These are phyloP conservation scores for Rhyacichthys aspro DNA, from an alignment of 2,797 vertebrate species.

Conservation along the genomic window DNA sequence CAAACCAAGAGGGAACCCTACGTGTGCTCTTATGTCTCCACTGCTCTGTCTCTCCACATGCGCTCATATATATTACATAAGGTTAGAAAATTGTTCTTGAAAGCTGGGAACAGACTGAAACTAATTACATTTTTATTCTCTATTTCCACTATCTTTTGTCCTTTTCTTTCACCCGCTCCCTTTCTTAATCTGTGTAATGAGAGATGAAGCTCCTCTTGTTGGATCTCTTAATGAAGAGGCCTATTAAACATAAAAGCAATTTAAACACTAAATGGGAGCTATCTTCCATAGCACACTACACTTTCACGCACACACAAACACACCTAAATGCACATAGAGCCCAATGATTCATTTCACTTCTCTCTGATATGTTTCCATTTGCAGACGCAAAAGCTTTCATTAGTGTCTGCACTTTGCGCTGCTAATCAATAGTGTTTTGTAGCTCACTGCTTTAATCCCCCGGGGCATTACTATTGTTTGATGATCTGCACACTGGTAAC, in stretches of 20 bases:
- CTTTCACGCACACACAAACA: constrained; percentile 10
- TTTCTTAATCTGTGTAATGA: constrained; percentile 51
- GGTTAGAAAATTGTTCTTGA: constrained; percentile 25
- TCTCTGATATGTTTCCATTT: constrained; percentile 55
- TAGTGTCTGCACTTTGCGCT: constrained; percentile 53
- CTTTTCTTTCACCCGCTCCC: constrained; percentile 17
- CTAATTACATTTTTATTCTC: constrained; percentile 49
- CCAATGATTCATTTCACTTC: constrained; percentile 42
- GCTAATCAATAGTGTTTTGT: constrained; percentile 66
- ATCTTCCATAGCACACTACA: constrained; percentile 13
- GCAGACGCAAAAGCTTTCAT: constrained; percentile 59
- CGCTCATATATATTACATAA: constrained; percentile 19
- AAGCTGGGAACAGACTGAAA: constrained; percentile 22
- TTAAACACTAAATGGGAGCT: constrained; percentile 39
- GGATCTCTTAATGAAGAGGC: constrained; percentile 52
- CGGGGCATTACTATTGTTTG: constrained; percentile 60
- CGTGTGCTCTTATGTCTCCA: constrained; percentile 2
- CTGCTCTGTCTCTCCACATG: background rate
- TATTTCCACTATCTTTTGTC: constrained; percentile 34
- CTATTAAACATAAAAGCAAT: constrained; percentile 52
- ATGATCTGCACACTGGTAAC: constrained; percentile 63
- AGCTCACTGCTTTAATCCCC: constrained; percentile 52
- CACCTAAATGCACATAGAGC: constrained; percentile 6
- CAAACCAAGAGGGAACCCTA: constrained; percentile 18
- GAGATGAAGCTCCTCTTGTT: constrained; percentile 45